Evolutionary conservation across 2,888 invertebrate species (phyloP).

Genomic region (Cancer borealis): DNA sequence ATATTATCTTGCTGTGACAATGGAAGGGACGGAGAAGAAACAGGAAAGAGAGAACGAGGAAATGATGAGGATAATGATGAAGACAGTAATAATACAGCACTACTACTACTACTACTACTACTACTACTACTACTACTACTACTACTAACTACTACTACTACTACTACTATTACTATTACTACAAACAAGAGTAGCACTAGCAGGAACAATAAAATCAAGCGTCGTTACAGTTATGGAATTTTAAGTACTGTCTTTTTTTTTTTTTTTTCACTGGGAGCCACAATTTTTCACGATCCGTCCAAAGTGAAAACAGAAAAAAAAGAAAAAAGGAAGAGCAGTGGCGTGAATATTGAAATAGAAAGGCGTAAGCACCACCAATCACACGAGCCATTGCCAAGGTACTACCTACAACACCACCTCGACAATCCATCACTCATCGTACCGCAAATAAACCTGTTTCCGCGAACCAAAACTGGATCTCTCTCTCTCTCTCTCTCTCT

Average conservation of each 20-base stretch:
- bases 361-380: neutral
- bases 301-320: neutral
- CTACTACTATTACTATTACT: neutral
- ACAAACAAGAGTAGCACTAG: neutral
- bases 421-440: constrained; percentile 58
- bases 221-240: neutral
- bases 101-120: constrained; percentile 15
- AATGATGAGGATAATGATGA: neutral
- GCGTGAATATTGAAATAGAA: neutral
- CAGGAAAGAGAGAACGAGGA: neutral
- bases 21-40: neutral
- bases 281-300: neutral
- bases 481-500: constrained; percentile 53
- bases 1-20: neutral
- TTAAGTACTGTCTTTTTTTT: neutral
- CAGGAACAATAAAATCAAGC: neutral
- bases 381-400: neutral
- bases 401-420: constrained; percentile 14
- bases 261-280: neutral
- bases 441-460: constrained; percentile 60
- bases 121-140: constrained; percentile 35
- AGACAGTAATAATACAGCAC: neutral
- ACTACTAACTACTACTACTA: constrained; percentile 20
- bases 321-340: neutral
- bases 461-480: constrained; percentile 49